Conservation (phyloP, 2,888 invertebrate genomes). For the Laspeyria flexula region DNA sequence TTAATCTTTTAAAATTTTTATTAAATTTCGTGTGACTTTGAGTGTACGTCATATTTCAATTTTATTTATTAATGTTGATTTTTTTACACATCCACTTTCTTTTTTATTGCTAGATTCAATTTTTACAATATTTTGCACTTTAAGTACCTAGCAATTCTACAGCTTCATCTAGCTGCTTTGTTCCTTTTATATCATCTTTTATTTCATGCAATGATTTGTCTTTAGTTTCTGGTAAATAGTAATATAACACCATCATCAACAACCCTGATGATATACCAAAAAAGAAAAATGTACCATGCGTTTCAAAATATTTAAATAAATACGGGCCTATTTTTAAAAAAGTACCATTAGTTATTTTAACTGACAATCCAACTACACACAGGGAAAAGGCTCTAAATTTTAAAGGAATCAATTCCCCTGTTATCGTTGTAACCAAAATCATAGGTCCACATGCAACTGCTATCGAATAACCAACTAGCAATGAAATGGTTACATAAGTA, state of each 20-base stretch:
- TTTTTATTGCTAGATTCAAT: neutral
- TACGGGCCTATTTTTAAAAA: conserved; percentile 44
- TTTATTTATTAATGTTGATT: no score
- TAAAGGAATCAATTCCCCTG: conserved; percentile 45
- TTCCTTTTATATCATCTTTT: neutral
- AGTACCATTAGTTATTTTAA: conserved; percentile 25
- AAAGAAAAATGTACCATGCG: conserved; percentile 1
- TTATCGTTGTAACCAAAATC: conserved; percentile 40
- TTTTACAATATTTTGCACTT: neutral
- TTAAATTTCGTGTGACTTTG: no score
- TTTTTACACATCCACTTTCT: neutral
- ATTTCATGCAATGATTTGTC: conserved; percentile 4
- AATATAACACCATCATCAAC: neutral
- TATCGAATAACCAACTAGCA: conserved; percentile 7
- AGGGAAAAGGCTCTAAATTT: conserved; percentile 20
- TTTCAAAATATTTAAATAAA: conserved; percentile 24
- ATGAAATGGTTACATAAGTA: conserved; percentile 5
- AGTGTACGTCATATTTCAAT: no score
- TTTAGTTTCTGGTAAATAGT: conserved; percentile 3
- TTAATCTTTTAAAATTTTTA: no score
- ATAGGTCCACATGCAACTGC: conserved; percentile 53
- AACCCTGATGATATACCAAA: neutral
- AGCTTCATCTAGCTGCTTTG: conserved; percentile 9
- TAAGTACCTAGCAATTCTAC: conserved; percentile 18
- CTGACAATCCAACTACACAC: conserved; percentile 24